A percentile compares a stretch with the other conserved stretches of the same genome.
These are phyloP conservation scores for Copidosoma floridanum DNA, from an alignment of 1,140 invertebrate species.

Conservation along the genomic window DNA sequence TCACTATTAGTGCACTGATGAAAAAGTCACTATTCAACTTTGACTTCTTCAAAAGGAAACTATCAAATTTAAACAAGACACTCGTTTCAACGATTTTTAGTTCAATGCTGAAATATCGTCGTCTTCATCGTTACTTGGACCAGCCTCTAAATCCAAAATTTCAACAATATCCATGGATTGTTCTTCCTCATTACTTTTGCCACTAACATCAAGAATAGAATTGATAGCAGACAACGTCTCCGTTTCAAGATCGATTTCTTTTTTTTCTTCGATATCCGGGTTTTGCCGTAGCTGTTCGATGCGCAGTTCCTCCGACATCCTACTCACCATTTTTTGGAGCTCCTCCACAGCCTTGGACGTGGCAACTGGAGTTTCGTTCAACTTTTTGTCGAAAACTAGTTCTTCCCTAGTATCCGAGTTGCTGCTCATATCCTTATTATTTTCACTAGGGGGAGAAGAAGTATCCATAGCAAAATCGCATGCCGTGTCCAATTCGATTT, in stretches of 20 bases:
- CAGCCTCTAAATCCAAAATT: neutral
- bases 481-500: neutral
- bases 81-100: too few species aligned
- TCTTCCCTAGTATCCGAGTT: neutral
- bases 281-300: slow-evolving; percentile 14
- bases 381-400: neutral
- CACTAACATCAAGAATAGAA: slow-evolving; percentile 32
- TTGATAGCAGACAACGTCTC: slow-evolving; percentile 32
- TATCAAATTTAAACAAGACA: too few species aligned
- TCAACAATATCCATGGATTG: neutral
- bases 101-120: too few species aligned
- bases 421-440: neutral
- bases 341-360: slow-evolving; percentile 33
- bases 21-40: too few species aligned
- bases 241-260: neutral
- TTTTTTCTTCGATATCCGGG: too few species aligned
- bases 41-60: too few species aligned
- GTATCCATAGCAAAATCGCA: neutral
- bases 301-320: slow-evolving; percentile 33
- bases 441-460: neutral
- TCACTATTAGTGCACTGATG: too few species aligned
- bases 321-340: slow-evolving; percentile 36
- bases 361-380: neutral
- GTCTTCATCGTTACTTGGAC: slow-evolving; percentile 27
- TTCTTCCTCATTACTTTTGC: neutral